Evolutionary conservation across 2,888 invertebrate species (phyloP).

Genomic region (Salticus scenicus): DNA sequence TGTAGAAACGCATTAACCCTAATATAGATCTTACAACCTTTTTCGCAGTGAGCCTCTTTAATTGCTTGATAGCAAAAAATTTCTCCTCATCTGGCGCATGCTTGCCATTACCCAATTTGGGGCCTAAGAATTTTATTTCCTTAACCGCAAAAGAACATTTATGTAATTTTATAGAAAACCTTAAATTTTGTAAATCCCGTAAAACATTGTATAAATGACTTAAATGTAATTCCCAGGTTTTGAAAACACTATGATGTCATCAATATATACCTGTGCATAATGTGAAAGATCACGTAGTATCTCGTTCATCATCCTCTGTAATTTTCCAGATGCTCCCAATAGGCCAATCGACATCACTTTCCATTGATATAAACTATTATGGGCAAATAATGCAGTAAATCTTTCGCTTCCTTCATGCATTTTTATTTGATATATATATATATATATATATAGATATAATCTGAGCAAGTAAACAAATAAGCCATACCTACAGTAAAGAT

Average conservation of each 20-base stretch:
- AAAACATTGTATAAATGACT: not conserved
- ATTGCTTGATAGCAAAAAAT: not conserved
- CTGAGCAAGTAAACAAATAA: no score
- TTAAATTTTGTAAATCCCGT: no score
- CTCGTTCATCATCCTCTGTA: not conserved
- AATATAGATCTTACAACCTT: not conserved
- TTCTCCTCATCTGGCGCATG: constrained; percentile 2
- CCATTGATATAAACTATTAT: not conserved
- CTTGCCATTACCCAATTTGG: not conserved
- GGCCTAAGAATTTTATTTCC: constrained; percentile 2
- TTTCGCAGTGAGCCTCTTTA: not conserved
- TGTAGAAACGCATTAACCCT: constrained; percentile 4
- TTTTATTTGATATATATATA: constrained; percentile 3
- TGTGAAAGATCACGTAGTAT: not conserved
- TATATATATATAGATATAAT: no score
- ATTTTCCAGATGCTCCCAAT: not conserved
- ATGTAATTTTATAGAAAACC: constrained; percentile 6
- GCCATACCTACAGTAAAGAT: no score
- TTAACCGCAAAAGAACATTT: not conserved
- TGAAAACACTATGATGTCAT: constrained; percentile 22
- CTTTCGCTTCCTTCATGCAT: not conserved
- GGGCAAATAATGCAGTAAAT: not conserved
- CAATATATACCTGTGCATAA: constrained; percentile 8
- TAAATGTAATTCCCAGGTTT: not conserved
- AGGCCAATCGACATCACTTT: no score